Evolutionary conservation across 1,140 invertebrate species (phyloP).

Genomic region (Heliconius melpomene): DNA sequence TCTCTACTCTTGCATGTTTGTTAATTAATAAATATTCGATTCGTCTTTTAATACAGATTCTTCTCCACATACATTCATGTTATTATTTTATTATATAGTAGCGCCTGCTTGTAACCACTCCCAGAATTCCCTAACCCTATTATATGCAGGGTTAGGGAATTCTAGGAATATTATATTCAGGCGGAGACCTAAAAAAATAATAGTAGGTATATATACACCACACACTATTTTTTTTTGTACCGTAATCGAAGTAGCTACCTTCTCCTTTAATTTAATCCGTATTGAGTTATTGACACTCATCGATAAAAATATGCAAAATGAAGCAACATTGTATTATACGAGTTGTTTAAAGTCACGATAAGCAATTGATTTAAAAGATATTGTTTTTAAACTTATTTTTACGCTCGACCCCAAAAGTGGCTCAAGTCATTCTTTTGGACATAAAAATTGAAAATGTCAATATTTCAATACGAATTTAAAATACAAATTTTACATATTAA

Average conservation of each 20-base stretch:
- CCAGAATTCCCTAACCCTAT: too few relatives aligned
- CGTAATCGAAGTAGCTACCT: background rate
- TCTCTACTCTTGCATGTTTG: too few relatives aligned
- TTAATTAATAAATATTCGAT: too few relatives aligned
- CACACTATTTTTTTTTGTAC: background rate
- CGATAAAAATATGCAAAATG: background rate
- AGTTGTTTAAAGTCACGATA: constrained; percentile 24
- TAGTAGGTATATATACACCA: too few relatives aligned
- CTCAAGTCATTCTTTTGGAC: constrained; percentile 18
- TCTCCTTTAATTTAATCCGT: background rate
- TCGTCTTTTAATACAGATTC: too few relatives aligned
- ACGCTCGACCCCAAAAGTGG: background rate
- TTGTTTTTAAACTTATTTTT: background rate
- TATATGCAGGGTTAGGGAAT: too few relatives aligned
- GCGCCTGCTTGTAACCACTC: too few relatives aligned
- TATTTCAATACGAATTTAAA: constrained; percentile 34
- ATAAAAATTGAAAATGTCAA: constrained; percentile 38
- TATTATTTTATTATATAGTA: too few relatives aligned
- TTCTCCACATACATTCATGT: too few relatives aligned
- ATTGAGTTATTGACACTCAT: background rate
- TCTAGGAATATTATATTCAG: too few relatives aligned
- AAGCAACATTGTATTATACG: background rate
- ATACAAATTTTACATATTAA: constrained; percentile 18
- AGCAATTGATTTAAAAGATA: constrained; percentile 19
- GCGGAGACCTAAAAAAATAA: too few relatives aligned